These are phyloP conservation scores for Ypsolopha scabrella DNA, from an alignment of 2,888 invertebrate species.

Conservation along the genomic window DNA sequence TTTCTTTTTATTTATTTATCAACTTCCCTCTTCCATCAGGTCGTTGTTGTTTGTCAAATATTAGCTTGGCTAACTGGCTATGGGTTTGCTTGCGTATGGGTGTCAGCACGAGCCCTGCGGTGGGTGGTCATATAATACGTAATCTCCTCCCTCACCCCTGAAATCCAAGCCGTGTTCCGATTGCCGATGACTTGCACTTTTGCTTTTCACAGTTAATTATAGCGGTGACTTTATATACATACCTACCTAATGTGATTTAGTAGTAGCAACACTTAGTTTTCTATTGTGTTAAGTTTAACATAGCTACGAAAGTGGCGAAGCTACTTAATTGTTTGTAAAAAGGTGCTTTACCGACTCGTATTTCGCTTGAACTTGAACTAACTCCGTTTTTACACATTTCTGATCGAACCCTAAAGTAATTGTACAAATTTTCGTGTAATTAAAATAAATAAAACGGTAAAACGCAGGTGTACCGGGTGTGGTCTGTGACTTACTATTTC, in stretches of 20 bases:
- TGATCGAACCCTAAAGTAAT: no score
- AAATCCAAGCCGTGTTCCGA: constrained; percentile 43
- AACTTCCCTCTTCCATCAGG: not conserved
- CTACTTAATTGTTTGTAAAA: not conserved
- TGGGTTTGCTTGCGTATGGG: constrained; percentile 21
- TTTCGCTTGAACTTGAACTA: no score
- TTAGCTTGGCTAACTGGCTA: not conserved
- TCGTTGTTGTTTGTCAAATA: not conserved
- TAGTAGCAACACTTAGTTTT: not conserved
- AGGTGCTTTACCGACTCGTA: no score
- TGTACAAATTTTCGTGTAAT: no score
- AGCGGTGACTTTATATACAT: constrained; percentile 21
- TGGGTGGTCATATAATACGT: constrained; percentile 19
- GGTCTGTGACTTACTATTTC: no score
- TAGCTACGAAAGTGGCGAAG: no score
- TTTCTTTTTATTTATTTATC: not conserved
- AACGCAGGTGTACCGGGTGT: no score
- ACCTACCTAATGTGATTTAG: constrained; percentile 11
- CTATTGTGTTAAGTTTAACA: no score
- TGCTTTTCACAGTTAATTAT: constrained; percentile 50
- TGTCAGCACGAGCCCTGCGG: constrained; percentile 22
- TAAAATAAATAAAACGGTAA: no score
- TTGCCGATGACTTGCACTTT: constrained; percentile 61
- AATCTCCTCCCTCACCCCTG: constrained; percentile 27
- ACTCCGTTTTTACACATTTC: no score